A percentile compares a stretch with the other conserved stretches of the same genome.
These are phyloP conservation scores for Athrips mouffetella DNA, from an alignment of 2,888 invertebrate species.

Conservation along the genomic window DNA sequence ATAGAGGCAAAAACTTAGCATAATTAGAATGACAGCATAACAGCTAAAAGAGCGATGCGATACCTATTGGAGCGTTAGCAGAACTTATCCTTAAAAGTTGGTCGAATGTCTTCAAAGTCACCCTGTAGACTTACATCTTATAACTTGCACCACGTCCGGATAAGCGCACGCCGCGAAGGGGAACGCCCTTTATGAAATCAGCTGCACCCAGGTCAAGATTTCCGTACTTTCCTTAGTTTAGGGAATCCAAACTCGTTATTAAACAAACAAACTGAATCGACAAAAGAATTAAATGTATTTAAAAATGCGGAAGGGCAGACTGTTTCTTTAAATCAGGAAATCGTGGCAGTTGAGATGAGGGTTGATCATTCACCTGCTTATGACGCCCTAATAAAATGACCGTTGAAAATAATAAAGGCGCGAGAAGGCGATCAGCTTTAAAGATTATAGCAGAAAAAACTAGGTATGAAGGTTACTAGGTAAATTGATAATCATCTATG, in stretches of 20 bases:
- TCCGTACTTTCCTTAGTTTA: conserved; percentile 41
- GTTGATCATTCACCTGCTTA: background rate
- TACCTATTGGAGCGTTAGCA: too few species aligned
- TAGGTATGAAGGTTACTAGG: too few species aligned
- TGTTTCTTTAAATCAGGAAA: conserved; percentile 8
- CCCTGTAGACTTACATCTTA: too few species aligned
- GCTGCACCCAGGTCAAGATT: conserved; percentile 63
- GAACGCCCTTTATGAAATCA: conserved; percentile 73
- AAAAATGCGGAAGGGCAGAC: conserved; percentile 34
- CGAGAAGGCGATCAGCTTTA: too few species aligned
- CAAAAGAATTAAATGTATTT: conserved; percentile 25
- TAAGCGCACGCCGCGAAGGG: conserved; percentile 39
- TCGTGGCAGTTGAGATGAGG: conserved; percentile 26
- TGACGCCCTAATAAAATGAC: too few species aligned
- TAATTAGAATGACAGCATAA: background rate
- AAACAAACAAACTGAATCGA: conserved; percentile 9
- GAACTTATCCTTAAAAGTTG: too few species aligned
- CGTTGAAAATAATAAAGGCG: too few species aligned
- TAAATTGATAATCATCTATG: too few species aligned
- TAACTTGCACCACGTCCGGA: conserved; percentile 25
- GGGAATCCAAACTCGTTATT: conserved; percentile 53
- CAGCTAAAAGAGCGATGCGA: too few species aligned
- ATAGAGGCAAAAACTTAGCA: background rate
- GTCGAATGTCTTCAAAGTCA: too few species aligned
- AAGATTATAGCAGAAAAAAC: too few species aligned